These are phyloP conservation scores for Telmatochromis brachygnathus DNA, from an alignment of 2,113 vertebrate species.

Conservation along the genomic window DNA sequence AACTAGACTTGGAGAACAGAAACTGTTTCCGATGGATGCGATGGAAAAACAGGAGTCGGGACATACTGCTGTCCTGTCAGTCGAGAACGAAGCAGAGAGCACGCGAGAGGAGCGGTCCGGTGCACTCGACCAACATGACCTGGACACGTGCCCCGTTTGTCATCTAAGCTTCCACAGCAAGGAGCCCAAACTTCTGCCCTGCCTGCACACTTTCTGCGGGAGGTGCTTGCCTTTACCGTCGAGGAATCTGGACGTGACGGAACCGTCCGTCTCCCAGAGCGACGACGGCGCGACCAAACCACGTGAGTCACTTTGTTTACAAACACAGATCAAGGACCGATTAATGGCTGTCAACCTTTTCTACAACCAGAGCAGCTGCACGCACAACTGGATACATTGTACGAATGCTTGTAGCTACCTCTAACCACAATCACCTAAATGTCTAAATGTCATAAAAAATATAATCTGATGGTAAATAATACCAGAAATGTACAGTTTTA, in stretches of 20 bases:
- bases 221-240: constrained; percentile 81
- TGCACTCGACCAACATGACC: constrained; percentile 65
- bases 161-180: constrained; percentile 81
- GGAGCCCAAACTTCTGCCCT: constrained; percentile 85
- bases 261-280: constrained; percentile 36
- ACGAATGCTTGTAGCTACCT: neutral
- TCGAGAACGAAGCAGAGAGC: constrained; percentile 87
- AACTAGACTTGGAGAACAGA: neutral
- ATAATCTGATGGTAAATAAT: neutral
- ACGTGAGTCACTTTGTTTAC: constrained; percentile 58
- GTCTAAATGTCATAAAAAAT: neutral
- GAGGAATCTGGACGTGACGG: constrained; percentile 67
- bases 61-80: constrained; percentile 57
- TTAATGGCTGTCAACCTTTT: neutral
- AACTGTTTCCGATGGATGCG: neutral
- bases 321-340: neutral
- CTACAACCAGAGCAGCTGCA: neutral
- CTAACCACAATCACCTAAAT: neutral
- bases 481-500: neutral
- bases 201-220: constrained; percentile 86
- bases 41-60: neutral
- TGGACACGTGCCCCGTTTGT: constrained; percentile 89
- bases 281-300: constrained; percentile 38
- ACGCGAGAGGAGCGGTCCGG: constrained; percentile 68
- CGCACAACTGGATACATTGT: neutral